Percentiles rank a stretch among this genome's conserved stretches.
Evolutionary conservation across 2,888 invertebrate genomes (phyloP).

Genomic region (Chelonus formosanus): DNA sequence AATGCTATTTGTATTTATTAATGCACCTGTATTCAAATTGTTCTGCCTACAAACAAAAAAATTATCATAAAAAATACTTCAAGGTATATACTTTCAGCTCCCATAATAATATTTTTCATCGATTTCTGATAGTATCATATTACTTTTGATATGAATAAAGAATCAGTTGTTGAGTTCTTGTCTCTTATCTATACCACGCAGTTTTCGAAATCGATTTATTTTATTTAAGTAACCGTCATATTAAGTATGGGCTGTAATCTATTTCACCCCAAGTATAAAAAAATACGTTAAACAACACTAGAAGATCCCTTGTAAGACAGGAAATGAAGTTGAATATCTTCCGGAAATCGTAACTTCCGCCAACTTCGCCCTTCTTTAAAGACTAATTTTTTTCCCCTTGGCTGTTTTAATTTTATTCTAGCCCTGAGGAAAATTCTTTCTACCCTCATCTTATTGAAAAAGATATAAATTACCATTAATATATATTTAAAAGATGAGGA

Average conservation of each 20-base stretch:
- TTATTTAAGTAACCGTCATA: too few relatives aligned
- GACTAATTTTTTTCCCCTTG: background rate
- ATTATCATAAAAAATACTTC: too few relatives aligned
- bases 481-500: slow-evolving; percentile 3
- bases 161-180: too few relatives aligned
- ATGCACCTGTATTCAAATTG: background rate
- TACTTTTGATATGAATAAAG: too few relatives aligned
- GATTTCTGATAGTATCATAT: too few relatives aligned
- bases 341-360: slow-evolving; percentile 61
- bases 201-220: too few relatives aligned
- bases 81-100: too few relatives aligned
- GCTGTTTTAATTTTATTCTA: background rate
- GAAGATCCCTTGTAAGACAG: slow-evolving; percentile 44
- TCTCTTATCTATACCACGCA: too few relatives aligned
- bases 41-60: too few relatives aligned
- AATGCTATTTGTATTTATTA: background rate
- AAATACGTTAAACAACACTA: slow-evolving; percentile 22
- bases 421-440: background rate
- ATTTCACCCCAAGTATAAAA: background rate
- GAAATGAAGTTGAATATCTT: slow-evolving; percentile 48
- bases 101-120: too few relatives aligned
- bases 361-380: slow-evolving; percentile 33
- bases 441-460: background rate
- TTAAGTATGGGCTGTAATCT: too few relatives aligned
- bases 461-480: background rate